Conservation (phyloP, 64 coral and sea anemone genomes). For the Pachyseris speciosa region DNA sequence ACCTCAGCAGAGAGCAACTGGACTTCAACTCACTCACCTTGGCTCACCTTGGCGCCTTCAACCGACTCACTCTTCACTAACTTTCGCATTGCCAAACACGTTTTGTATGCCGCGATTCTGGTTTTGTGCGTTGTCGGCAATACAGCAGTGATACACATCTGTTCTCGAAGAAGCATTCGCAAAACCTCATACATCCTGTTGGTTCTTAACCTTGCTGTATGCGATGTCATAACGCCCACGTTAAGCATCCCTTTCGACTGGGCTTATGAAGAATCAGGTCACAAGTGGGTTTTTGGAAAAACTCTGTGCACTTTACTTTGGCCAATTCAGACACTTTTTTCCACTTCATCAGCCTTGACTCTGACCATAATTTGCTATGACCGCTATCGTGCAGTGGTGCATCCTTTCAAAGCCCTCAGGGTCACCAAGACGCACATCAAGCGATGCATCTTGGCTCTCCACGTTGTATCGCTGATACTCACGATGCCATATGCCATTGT, state of each 20-base stretch:
- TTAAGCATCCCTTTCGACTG: slow-evolving; percentile 55
- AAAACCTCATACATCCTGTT: slow-evolving; percentile 49
- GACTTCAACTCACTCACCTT: too few species aligned
- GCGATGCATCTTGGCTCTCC: not conserved
- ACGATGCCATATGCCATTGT: slow-evolving; percentile 22
- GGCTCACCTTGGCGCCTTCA: not conserved
- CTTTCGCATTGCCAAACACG: slow-evolving; percentile 14
- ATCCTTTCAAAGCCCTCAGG: slow-evolving; percentile 39
- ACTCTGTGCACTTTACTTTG: slow-evolving; percentile 15
- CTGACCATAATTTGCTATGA: slow-evolving; percentile 43
- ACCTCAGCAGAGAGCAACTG: not conserved
- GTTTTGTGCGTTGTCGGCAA: slow-evolving; percentile 21
- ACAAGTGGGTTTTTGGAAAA: slow-evolving; percentile 25
- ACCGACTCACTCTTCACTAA: not conserved
- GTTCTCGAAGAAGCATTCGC: slow-evolving; percentile 4
- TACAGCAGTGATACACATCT: not conserved
- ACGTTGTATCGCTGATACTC: not conserved
- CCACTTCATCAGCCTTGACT: slow-evolving; percentile 31
- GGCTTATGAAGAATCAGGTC: slow-evolving; percentile 14
- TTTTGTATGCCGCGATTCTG: slow-evolving; percentile 17
- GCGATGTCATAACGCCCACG: slow-evolving; percentile 32
- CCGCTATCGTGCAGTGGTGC: slow-evolving; percentile 15
- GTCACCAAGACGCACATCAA: not conserved
- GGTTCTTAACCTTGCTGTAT: slow-evolving; percentile 33
- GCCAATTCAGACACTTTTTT: slow-evolving; percentile 33